Evolutionary conservation across 2,888 invertebrate genomes (phyloP), one percentile per base, ranked within the genome.

Genomic region (Platypus cylindrus): DNA sequence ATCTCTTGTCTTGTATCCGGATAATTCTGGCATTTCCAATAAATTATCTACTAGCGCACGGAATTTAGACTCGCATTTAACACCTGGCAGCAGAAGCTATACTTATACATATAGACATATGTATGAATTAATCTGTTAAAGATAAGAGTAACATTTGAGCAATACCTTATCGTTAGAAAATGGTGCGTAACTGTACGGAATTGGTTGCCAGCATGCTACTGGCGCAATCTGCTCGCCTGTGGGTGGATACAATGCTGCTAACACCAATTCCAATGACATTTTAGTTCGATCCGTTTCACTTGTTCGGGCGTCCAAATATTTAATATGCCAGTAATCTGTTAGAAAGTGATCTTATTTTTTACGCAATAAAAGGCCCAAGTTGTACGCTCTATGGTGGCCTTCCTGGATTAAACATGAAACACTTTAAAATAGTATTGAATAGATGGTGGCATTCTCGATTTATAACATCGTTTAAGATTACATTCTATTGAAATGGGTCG

Each of bases 221-320:
- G 56, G 48, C 74, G 74, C 75, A 40, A 65, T 60, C 52, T 69
- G 65, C 12, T 61, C 48, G 2, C 52, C 52, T 0, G 75, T 45
- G 1, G 78, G 76, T 30, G 73, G 75, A 60, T 72, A 81, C 36
- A 84, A 55, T 9, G 76, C 78, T 12, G 80, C 76, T 38, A 80
- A 58, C 29, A 77, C 69, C 15, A 74, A 62, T 45, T 73, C 66
- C 29, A 78, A 71, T 30, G 78, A 76, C 73, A 78, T 78, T 54
- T 78, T 67, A 2, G 83, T 77, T 33, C 85, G 66, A 49, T 77
- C 69, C 11, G 75, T 71, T 41, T 75, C 75, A 1, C 82, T 79
- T 34, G 75, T 73, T 52, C 76, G 68, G 2, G 79, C 69, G 52
- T 70, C 67, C 32, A 81, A 37, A 23, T 46, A 45, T 36, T 70